Evolutionary conservation across 1,140 invertebrate genomes (phyloP).

Genomic region (Pseudachorutes palmiensis): DNA sequence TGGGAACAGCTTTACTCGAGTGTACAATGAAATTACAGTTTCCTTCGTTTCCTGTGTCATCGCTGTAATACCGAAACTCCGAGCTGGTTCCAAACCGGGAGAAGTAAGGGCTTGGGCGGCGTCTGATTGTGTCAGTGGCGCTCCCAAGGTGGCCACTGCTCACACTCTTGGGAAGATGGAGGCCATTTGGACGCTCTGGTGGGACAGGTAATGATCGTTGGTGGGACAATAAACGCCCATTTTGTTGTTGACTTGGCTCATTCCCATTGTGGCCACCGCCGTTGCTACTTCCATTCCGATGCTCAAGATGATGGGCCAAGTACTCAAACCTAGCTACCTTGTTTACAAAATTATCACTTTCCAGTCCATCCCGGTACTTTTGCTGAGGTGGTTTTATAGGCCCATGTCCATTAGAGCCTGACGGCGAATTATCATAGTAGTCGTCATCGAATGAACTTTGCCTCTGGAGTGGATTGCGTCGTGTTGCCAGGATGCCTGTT

Average conservation of each 20-base stretch:
- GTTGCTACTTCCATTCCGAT: slow-evolving; percentile 16
- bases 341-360: slow-evolving; percentile 41
- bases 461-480: not conserved
- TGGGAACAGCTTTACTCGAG: slow-evolving; percentile 12
- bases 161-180: slow-evolving; percentile 14
- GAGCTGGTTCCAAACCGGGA: not conserved
- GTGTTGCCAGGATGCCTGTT: not conserved
- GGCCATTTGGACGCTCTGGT: slow-evolving; percentile 18
- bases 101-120: slow-evolving; percentile 7
- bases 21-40: not conserved
- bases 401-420: not conserved
- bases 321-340: slow-evolving; percentile 42
- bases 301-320: slow-evolving; percentile 29
- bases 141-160: slow-evolving; percentile 1
- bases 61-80: slow-evolving; percentile 1
- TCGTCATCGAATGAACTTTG: not conserved
- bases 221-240: too few relatives aligned
- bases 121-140: not conserved
- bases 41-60: slow-evolving; percentile 14
- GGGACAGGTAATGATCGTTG: not conserved
- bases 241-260: slow-evolving; percentile 13
- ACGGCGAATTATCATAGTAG: not conserved
- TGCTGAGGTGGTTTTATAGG: not conserved
- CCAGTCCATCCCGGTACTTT: slow-evolving; percentile 35
- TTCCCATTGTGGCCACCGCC: slow-evolving; percentile 16